phyloP scores from a whole-genome alignment of 2,888 invertebrate species.

The Pheosia gnoma region DNA sequence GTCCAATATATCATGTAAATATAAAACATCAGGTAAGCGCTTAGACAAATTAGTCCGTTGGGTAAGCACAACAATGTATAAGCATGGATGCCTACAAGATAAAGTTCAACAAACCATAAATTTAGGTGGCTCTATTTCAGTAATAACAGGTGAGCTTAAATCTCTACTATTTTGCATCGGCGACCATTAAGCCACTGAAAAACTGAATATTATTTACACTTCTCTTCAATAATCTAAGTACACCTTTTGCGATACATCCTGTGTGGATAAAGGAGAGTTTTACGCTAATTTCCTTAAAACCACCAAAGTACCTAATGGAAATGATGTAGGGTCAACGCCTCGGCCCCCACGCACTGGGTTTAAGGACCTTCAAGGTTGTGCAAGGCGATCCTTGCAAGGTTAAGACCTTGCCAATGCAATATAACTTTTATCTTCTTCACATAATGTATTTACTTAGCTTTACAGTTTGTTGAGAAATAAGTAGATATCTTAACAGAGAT shows the following conservation, averaged over 20 bases:
- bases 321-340: not conserved
- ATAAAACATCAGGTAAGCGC: too few species aligned
- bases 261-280: not conserved
- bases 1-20: too few species aligned
- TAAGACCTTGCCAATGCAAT: not conserved
- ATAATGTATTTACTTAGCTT: not conserved
- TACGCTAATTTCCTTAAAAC: conserved; percentile 5
- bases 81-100: too few species aligned
- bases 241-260: conserved; percentile 1
- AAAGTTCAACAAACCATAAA: not conserved
- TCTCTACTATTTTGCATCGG: not conserved
- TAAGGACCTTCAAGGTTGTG: not conserved
- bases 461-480: not conserved
- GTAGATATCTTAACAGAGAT: not conserved
- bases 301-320: not conserved
- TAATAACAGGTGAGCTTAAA: not conserved
- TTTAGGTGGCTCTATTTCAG: not conserved
- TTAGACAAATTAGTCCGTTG: too few species aligned
- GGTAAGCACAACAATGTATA: too few species aligned
- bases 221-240: not conserved
- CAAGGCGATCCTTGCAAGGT: not conserved
- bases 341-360: not conserved
- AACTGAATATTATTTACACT: not conserved
- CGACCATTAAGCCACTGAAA: not conserved
- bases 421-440: not conserved